Evolutionary conservation across 2,113 vertebrate genomes (phyloP).

Genomic region (Mohoua ochrocephala): DNA sequence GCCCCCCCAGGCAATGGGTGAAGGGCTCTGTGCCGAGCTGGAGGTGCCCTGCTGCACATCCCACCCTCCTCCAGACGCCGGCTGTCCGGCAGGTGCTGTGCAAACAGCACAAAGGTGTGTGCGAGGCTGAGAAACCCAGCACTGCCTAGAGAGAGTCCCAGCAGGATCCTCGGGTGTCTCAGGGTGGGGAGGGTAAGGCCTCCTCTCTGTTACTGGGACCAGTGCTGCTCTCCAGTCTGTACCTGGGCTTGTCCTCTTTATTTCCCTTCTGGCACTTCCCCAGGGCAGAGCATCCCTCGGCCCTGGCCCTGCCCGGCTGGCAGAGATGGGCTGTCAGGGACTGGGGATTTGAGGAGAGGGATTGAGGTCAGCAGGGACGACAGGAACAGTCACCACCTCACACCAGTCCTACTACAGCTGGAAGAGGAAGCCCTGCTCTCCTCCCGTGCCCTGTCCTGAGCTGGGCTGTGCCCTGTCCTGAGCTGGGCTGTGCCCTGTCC

Average conservation of each 20-base stretch:
- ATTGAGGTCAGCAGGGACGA: not conserved
- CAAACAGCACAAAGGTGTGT: not conserved
- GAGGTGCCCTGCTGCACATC: not conserved
- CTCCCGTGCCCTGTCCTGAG: not conserved
- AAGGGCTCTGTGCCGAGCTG: fast-evolving
- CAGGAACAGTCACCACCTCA: not conserved
- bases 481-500: too few relatives aligned
- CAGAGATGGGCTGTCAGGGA: not conserved
- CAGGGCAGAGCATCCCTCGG: not conserved
- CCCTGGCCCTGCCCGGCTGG: not conserved
- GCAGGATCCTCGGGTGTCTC: not conserved
- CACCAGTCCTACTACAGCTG: not conserved
- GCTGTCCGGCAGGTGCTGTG: not conserved
- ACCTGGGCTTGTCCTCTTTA: not conserved
- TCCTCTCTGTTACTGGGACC: not conserved
- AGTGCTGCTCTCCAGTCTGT: not conserved
- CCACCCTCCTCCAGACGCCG: not conserved
- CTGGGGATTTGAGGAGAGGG: not conserved
- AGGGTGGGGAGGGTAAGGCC: not conserved
- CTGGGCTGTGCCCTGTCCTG: too few relatives aligned
- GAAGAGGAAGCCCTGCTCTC: not conserved
- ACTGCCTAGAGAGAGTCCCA: not conserved
- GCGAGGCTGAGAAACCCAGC: not conserved
- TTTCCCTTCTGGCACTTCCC: not conserved
- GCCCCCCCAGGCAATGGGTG: too few relatives aligned